These are phyloP conservation scores for Dipus sagitta DNA, from an alignment of 2,797 vertebrate genomes.

Conservation along the genomic window DNA sequence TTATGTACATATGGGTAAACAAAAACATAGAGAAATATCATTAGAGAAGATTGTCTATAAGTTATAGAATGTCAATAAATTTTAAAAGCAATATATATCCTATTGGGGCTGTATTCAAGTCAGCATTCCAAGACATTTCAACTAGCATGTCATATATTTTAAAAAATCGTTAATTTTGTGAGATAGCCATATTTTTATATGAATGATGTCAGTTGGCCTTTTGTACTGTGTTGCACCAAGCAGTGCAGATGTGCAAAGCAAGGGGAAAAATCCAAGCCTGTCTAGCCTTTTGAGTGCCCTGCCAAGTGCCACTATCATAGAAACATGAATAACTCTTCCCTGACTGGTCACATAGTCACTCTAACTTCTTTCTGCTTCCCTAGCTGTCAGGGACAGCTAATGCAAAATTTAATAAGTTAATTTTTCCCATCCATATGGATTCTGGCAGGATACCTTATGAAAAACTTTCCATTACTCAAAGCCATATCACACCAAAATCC, in stretches of 20 bases:
- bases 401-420: conserved; percentile 71
- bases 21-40: conserved; percentile 36
- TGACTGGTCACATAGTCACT: conserved; percentile 49
- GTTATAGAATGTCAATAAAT: conserved; percentile 41
- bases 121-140: conserved; percentile 52
- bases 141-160: conserved; percentile 45
- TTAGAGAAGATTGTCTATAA: neutral
- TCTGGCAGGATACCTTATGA: conserved; percentile 58
- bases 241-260: neutral
- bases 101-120: conserved; percentile 18
- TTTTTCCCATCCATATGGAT: neutral
- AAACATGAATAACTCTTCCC: conserved; percentile 1
- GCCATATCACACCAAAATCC: neutral
- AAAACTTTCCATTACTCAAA: conserved; percentile 41
- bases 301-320: conserved; percentile 24
- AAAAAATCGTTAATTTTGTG: conserved; percentile 34
- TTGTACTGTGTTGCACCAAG: neutral
- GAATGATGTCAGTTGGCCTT: conserved; percentile 60
- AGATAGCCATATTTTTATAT: conserved; percentile 33
- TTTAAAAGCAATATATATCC: conserved; percentile 50
- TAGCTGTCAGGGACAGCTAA: conserved; percentile 54
- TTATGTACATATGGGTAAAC: no score
- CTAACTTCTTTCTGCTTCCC: conserved; percentile 45
- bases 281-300: neutral
- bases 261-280: neutral